A percentile compares a stretch with the other conserved stretches of the same genome.
Conservation (phyloP, 2,888 invertebrate species). For the Galeopsomyia nigrocyanea region DNA sequence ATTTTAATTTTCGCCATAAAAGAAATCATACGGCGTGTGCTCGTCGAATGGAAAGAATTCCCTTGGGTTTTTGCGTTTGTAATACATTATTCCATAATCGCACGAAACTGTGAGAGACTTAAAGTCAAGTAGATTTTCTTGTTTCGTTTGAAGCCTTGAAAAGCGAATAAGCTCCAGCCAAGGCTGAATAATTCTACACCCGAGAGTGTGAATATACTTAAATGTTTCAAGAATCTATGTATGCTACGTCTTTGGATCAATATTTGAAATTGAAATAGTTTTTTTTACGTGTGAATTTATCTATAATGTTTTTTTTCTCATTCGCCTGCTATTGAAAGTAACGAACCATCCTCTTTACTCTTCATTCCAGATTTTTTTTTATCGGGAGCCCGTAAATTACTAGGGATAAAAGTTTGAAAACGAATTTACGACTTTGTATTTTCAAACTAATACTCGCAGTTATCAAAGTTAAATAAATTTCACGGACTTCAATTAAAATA, state of each 20-base stretch:
- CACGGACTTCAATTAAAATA: slow-evolving; percentile 45
- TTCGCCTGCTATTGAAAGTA: no score
- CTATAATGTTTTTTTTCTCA: no score
- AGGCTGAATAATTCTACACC: slow-evolving; percentile 35
- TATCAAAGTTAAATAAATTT: slow-evolving; percentile 48
- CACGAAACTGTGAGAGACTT: slow-evolving; percentile 1
- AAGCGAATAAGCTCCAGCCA: slow-evolving; percentile 32
- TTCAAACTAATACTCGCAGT: slow-evolving; percentile 43
- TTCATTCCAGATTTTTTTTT: slow-evolving; percentile 40
- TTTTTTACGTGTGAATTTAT: no score
- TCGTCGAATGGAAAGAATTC: slow-evolving; percentile 36
- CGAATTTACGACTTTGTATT: slow-evolving; percentile 47
- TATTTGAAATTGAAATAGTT: slow-evolving; percentile 32
- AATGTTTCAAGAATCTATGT: neutral
- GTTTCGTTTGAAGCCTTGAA: slow-evolving; percentile 39
- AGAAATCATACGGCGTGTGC: slow-evolving; percentile 35
- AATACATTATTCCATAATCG: slow-evolving; percentile 23
- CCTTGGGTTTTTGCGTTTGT: slow-evolving; percentile 22
- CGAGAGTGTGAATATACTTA: neutral
- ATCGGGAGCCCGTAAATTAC: slow-evolving; percentile 40
- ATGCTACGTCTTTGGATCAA: slow-evolving; percentile 19
- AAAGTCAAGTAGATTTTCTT: slow-evolving; percentile 33
- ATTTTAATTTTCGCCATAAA: slow-evolving; percentile 31
- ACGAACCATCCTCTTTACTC: slow-evolving; percentile 26
- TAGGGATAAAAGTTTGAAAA: slow-evolving; percentile 43